Base-by-base conservation (phyloP, 2,888 invertebrate species). In the Bursaphelenchus okinawaensis region DNA sequence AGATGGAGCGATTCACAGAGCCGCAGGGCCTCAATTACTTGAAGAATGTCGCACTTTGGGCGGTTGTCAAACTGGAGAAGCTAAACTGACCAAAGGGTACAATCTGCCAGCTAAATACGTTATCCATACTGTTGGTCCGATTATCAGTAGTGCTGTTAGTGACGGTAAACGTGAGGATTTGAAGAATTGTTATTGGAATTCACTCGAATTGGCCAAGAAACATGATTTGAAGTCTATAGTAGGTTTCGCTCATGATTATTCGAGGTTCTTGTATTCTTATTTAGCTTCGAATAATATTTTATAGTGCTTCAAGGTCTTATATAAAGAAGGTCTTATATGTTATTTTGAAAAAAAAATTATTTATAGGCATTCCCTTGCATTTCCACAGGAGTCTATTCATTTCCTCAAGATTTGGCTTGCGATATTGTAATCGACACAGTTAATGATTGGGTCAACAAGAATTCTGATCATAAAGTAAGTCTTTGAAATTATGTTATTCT, bases 81-180 rank as follows among this genome's bases (percentile, higher is more conserved):
- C 91, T 2, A 91, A 90, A 84, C 87, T 92, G 51, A 90, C 91
- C 4, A 88, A 89, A 64, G 91, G 89, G 20, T 92, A 92, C 79
- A 87, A 87, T 40, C 71, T 73, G 16, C 40, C 31, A n/a, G 69
- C 61, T 7, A 74, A 74, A 65, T 61, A 71, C 86, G 88, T 93
- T 0, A 91, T 93, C 72, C 91, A 92, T 82, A 91, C 92, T 9
- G 92, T 92, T 16, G 93, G 92, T 0, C 93, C 93, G 0, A 87
- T 87, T 20, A 57, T 71, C 23, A 19, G 40, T 9, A 16, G 28
- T 8, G 31, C 27, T 12, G 67, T 76, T 4, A 58, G 55, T 79
- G 89, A 90, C 54, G 89, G 90, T 70, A 87, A 89, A 2, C 87
- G 88, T 6, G 83, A 86, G 0, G 84, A 86, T 55, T 86, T 93